Evolutionary conservation across 2,797 vertebrate species (phyloP).

Genomic region (Columba guinea): DNA sequence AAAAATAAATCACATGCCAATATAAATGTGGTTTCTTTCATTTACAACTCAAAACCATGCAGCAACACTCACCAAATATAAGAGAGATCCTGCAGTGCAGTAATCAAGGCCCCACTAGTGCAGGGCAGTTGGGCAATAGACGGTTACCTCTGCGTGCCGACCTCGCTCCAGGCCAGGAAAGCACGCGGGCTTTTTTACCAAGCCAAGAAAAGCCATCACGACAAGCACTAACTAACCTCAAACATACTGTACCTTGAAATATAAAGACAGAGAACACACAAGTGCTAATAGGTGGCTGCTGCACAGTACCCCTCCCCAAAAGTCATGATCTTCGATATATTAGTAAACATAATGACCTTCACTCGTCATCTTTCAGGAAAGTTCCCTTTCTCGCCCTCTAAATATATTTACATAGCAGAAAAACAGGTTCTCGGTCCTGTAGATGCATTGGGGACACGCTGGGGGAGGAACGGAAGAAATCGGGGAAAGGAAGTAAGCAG

Average conservation of each 20-base stretch:
- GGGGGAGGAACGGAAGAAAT: background rate
- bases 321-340: background rate
- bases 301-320: background rate
- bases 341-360: background rate
- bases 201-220: background rate
- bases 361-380: background rate
- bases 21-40: too few relatives aligned
- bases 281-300: background rate
- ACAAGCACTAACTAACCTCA: background rate
- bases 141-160: background rate
- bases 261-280: rapidly evolving
- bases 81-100: background rate
- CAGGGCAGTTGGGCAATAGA: background rate
- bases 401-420: background rate
- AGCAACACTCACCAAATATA: background rate
- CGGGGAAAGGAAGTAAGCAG: background rate
- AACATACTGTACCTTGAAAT: background rate
- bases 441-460: background rate
- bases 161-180: background rate
- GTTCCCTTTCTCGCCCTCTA: background rate
- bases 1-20: background rate
- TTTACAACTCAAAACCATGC: background rate
- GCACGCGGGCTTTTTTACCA: background rate
- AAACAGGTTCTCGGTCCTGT: background rate
- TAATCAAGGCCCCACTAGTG: background rate